phyloP scores from a whole-genome alignment of 2,888 invertebrate genomes.

The Acleris literana region DNA sequence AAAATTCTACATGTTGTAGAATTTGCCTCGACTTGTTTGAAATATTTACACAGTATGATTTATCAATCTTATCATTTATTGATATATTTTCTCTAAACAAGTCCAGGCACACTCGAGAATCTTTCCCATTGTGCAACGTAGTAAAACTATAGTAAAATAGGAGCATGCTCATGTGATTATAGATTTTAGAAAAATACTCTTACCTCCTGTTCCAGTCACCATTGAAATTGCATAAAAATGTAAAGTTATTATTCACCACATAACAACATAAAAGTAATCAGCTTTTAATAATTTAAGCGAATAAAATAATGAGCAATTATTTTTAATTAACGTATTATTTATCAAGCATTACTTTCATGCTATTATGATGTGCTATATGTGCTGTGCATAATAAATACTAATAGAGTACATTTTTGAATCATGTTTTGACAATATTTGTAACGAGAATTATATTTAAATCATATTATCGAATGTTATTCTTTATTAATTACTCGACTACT shows the following conservation, averaged over 20 bases:
- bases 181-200: conserved; percentile 42
- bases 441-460: too few species aligned
- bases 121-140: too few species aligned
- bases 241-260: conserved; percentile 62
- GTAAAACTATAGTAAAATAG: too few species aligned
- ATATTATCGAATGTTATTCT: too few species aligned
- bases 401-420: background rate
- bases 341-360: conserved; percentile 57
- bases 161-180: background rate
- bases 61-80: too few species aligned
- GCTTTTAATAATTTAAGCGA: conserved; percentile 13
- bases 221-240: conserved; percentile 46
- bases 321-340: conserved; percentile 12
- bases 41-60: too few species aligned
- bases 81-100: too few species aligned
- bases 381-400: conserved; percentile 34
- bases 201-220: conserved; percentile 71
- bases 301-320: conserved; percentile 20
- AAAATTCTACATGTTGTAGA: too few species aligned
- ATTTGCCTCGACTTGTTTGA: too few species aligned
- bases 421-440: conserved; percentile 12
- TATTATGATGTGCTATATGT: conserved; percentile 58
- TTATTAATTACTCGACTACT: too few species aligned
- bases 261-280: conserved; percentile 54
- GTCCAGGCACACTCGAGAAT: too few species aligned